phyloP scores from a whole-genome alignment of 2,888 invertebrate genomes.

The Aricia artaxerxes region DNA sequence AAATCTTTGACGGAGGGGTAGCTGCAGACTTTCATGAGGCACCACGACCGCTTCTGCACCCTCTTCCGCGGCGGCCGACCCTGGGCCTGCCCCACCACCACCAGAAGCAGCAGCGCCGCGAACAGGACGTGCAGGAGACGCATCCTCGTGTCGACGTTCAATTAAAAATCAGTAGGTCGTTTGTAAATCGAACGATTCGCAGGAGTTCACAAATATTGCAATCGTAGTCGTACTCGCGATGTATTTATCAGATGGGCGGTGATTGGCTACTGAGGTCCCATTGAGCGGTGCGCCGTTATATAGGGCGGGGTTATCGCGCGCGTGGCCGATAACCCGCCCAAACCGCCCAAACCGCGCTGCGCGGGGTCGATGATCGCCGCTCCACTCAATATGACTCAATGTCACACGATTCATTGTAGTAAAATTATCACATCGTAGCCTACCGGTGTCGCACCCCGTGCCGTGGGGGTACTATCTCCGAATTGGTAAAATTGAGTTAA shows the following conservation, averaged over 20 bases:
- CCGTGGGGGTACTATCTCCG: not conserved
- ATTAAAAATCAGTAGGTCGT: conserved; percentile 36
- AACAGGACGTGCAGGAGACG: conserved; percentile 58
- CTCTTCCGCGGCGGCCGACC: conserved; percentile 54
- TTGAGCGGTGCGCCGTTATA: conserved; percentile 57
- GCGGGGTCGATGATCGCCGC: conserved; percentile 64
- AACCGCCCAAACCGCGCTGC: conserved; percentile 46
- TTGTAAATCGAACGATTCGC: conserved; percentile 12
- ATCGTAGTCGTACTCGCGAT: not conserved
- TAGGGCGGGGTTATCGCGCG: conserved; percentile 70
- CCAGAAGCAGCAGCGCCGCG: conserved; percentile 50
- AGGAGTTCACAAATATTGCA: not conserved
- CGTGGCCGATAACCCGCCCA: conserved; percentile 72
- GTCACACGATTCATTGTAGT: conserved; percentile 68
- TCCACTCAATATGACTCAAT: conserved; percentile 73
- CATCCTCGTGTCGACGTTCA: conserved; percentile 48
- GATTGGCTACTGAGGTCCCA: conserved; percentile 59
- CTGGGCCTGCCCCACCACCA: conserved; percentile 46
- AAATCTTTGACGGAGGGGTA: conserved; percentile 49
- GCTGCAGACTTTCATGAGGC: conserved; percentile 66
- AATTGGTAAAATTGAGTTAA: not conserved
- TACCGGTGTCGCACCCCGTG: conserved; percentile 32
- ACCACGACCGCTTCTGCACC: conserved; percentile 53
- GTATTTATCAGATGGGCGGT: conserved; percentile 55
- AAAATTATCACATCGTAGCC: conserved; percentile 66